Percentiles rank a stretch among this genome's conserved stretches.
Evolutionary conservation across 2,888 invertebrate genomes (phyloP).

Genomic region (Adineta ricciae): DNA sequence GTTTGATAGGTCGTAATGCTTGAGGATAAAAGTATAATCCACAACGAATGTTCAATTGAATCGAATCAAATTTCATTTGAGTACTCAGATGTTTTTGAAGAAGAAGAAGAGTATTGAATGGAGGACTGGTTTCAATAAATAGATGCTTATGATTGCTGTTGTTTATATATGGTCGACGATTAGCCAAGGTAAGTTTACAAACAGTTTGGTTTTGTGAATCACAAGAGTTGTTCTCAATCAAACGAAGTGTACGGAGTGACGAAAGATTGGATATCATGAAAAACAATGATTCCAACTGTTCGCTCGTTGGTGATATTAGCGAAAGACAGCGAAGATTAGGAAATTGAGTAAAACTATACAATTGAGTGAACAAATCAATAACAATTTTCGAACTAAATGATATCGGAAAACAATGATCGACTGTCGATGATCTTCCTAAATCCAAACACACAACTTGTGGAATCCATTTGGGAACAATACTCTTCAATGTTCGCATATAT

Average conservation of each 20-base stretch:
- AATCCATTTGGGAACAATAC: not conserved
- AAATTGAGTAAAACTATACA: not conserved
- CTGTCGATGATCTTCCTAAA: not conserved
- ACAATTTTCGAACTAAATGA: not conserved
- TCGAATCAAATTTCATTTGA: not conserved
- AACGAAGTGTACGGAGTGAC: not conserved
- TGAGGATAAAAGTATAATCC: not conserved
- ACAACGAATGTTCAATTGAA: not conserved
- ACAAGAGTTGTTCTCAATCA: not conserved
- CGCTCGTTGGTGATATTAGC: not conserved
- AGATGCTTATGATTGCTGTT: not conserved
- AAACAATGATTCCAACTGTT: not conserved
- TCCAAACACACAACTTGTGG: not conserved
- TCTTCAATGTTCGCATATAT: not conserved
- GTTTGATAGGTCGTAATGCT: not conserved
- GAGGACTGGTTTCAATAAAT: not conserved
- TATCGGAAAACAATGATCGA: not conserved
- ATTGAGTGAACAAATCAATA: not conserved
- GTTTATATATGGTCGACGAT: not conserved
- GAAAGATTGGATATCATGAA: not conserved
- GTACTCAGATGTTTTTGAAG: not conserved
- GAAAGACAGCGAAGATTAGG: not conserved
- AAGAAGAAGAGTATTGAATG: not conserved
- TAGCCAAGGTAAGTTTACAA: not conserved
- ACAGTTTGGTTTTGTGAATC: not conserved